Evolutionary conservation across 2,888 invertebrate genomes (phyloP).

Genomic region (Tenthredo livida): DNA sequence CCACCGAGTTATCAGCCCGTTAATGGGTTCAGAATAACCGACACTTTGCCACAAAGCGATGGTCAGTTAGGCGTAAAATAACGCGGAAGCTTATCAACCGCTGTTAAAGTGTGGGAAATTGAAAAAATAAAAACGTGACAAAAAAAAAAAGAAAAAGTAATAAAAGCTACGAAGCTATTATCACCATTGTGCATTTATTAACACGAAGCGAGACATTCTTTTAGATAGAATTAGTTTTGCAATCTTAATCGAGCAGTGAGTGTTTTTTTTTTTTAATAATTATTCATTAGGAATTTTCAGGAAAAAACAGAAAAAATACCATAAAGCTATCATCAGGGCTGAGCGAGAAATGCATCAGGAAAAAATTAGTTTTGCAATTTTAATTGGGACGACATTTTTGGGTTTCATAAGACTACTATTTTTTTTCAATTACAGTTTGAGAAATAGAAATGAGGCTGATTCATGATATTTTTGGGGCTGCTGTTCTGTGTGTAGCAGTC

Average conservation of each 20-base stretch:
- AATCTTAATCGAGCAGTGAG: background rate
- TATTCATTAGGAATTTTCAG: too few species aligned
- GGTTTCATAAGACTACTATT: too few species aligned
- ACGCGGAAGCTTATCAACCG: conserved; percentile 1
- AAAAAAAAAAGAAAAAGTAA: background rate
- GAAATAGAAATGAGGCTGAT: too few species aligned
- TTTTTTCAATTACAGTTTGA: too few species aligned
- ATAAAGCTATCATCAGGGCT: too few species aligned
- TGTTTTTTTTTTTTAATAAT: background rate
- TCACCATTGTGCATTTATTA: background rate
- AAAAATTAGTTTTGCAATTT: too few species aligned
- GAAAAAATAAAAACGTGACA: background rate
- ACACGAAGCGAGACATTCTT: background rate
- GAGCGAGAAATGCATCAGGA: too few species aligned
- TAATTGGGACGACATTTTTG: too few species aligned
- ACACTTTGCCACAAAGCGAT: conserved; percentile 41
- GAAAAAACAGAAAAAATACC: too few species aligned
- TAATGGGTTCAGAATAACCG: conserved; percentile 23
- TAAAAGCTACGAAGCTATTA: background rate
- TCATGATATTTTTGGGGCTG: background rate
- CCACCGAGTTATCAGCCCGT: conserved; percentile 9
- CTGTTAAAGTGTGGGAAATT: background rate
- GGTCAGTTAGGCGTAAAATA: conserved; percentile 24
- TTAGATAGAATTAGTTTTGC: background rate
- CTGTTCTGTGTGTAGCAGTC: background rate